phyloP scores from a whole-genome alignment of 1,140 invertebrate species.

The Drosophila baimaii region DNA sequence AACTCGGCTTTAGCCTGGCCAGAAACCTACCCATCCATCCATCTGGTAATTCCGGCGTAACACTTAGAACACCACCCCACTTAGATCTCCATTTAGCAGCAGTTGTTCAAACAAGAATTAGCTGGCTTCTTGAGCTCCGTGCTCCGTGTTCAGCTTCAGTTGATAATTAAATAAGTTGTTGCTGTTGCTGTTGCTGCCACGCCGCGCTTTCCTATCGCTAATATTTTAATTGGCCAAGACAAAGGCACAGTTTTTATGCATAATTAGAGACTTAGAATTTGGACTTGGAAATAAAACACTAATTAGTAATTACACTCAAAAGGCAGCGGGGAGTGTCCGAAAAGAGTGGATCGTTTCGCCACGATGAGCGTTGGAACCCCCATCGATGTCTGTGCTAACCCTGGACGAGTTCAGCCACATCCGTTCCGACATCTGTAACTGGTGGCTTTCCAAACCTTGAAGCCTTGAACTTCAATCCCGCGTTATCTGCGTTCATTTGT shows the following conservation, averaged over 20 bases:
- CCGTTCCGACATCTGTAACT: background rate
- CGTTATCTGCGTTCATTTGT: background rate
- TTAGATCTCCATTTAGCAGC: conserved; percentile 61
- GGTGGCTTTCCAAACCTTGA: background rate
- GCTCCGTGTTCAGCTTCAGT: conserved; percentile 41
- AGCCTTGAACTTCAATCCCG: conserved; percentile 5
- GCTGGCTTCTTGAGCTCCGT: background rate
- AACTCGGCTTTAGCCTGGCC: background rate
- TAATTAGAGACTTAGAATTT: conserved; percentile 63
- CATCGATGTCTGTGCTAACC: conserved; percentile 4
- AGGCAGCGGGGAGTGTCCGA: conserved; percentile 1
- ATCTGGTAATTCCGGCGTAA: conserved; percentile 10
- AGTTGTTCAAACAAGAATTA: conserved; percentile 45
- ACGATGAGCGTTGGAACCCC: background rate
- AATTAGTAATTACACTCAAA: conserved; percentile 21
- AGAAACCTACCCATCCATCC: conserved; percentile 34
- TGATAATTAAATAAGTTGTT: conserved; percentile 32
- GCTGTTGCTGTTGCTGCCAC: background rate
- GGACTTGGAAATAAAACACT: conserved; percentile 8
- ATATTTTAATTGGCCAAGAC: conserved; percentile 56
- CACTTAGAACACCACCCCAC: conserved; percentile 25
- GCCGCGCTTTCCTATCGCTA: conserved; percentile 24
- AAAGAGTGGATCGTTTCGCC: conserved; percentile 5
- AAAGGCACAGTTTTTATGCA: conserved; percentile 70
- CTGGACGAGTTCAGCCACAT: conserved; percentile 10